Percentiles rank a stretch among this genome's conserved stretches.
phyloP scores from a whole-genome alignment of 2,797 vertebrate genomes.

The Arnoldichthys spilopterus region DNA sequence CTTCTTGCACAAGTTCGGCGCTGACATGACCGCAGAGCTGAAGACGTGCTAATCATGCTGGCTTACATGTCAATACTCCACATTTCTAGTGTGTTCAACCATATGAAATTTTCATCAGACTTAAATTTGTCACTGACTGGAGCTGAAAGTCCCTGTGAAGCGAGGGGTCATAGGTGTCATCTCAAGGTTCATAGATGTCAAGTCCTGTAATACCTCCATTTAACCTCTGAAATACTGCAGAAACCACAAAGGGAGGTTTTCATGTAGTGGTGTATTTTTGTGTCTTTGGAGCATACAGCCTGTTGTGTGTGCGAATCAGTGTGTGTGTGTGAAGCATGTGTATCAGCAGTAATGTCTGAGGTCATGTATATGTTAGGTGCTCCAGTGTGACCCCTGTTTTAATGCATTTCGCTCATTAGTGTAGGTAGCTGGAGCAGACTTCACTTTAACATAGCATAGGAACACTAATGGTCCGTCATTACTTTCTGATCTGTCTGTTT shows the following conservation, averaged over 20 bases:
- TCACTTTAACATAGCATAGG: constrained; percentile 26
- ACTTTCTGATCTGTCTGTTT: constrained; percentile 34
- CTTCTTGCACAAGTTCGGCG: too few relatives aligned
- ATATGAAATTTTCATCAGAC: too few relatives aligned
- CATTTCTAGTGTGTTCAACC: too few relatives aligned
- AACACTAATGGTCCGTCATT: constrained; percentile 33
- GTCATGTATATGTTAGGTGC: constrained; percentile 17
- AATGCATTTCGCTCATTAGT: constrained; percentile 32
- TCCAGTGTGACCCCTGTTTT: constrained; percentile 15
- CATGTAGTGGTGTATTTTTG: constrained; percentile 60
- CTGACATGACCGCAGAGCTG: too few relatives aligned
- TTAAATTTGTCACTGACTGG: too few relatives aligned
- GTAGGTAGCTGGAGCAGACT: constrained; percentile 23
- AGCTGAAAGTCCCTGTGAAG: too few relatives aligned
- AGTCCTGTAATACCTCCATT: too few relatives aligned
- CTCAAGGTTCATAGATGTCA: too few relatives aligned
- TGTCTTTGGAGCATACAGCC: constrained; percentile 20
- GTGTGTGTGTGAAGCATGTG: not conserved
- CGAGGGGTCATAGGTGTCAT: too few relatives aligned
- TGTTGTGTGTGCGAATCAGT: constrained; percentile 8
- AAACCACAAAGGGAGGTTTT: constrained; percentile 18
- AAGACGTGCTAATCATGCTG: too few relatives aligned
- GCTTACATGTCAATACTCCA: too few relatives aligned
- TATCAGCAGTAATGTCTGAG: constrained; percentile 1
- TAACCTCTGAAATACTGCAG: too few relatives aligned